These are phyloP conservation scores for Leptopilina boulardi DNA, from an alignment of 1,140 invertebrate genomes.

Conservation along the genomic window DNA sequence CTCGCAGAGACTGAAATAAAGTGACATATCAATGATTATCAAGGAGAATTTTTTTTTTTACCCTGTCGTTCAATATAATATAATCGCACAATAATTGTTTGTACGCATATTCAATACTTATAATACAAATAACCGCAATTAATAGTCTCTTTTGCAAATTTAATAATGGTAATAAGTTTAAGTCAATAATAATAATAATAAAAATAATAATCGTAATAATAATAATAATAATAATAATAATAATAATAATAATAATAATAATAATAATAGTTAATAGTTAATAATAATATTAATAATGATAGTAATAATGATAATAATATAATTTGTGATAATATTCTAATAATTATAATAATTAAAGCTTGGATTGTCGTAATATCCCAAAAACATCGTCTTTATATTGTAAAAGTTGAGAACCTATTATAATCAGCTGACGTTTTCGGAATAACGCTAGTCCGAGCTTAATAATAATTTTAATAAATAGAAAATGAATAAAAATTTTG, in stretches of 20 bases:
- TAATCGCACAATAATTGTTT: conserved; percentile 63
- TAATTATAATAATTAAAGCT: not conserved
- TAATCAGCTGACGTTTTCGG: no score
- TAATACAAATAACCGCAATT: conserved; percentile 60
- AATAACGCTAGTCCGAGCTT: no score
- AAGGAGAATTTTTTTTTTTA: conserved; percentile 70
- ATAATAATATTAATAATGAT: conserved; percentile 42
- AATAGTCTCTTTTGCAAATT: conserved; percentile 57
- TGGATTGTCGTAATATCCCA: no score
- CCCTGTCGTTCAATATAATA: conserved; percentile 74
- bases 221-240: conserved; percentile 48
- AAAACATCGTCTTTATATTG: no score
- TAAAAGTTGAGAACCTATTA: no score
- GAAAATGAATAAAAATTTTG: not conserved
- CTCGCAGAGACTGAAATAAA: conserved; percentile 64
- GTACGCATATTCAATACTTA: conserved; percentile 60
- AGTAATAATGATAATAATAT: no score
- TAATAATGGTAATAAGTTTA: conserved; percentile 56
- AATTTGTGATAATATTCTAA: not conserved
- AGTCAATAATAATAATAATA: conserved; percentile 44
- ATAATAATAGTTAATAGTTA: conserved; percentile 50
- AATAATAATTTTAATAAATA: not conserved
- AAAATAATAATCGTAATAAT: not conserved
- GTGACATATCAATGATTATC: conserved; percentile 65
- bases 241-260: conserved; percentile 34